phyloP scores from a whole-genome alignment of 2,888 invertebrate genomes.

The Drosophila cognata region DNA sequence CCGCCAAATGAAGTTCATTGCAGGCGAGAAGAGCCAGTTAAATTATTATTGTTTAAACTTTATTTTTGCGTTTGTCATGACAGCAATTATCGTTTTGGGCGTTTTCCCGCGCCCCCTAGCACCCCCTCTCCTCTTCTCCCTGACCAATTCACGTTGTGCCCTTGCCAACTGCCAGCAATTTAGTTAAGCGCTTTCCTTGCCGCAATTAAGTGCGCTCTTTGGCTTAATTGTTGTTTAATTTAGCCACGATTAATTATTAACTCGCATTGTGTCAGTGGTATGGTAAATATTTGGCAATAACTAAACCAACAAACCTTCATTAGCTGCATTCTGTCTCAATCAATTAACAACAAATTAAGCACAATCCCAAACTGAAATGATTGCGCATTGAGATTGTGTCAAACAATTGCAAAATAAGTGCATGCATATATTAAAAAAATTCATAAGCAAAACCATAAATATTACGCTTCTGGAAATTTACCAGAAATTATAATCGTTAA shows the following conservation, averaged over 20 bases:
- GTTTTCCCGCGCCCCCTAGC: neutral
- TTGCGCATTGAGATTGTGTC: neutral
- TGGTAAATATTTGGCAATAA: slow-evolving; percentile 13
- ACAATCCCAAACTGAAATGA: neutral
- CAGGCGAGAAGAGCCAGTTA: slow-evolving; percentile 47
- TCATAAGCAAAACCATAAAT: neutral
- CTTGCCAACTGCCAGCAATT: slow-evolving; percentile 58
- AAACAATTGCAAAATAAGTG: neutral
- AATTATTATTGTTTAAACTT: slow-evolving; percentile 79
- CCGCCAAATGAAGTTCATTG: slow-evolving; percentile 36
- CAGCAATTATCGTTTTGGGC: slow-evolving; percentile 75
- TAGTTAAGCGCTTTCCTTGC: slow-evolving; percentile 46
- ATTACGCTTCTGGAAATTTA: neutral
- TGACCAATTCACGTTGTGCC: slow-evolving; percentile 40
- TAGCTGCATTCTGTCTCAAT: slow-evolving; percentile 30
- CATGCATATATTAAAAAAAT: neutral
- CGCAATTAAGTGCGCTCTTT: slow-evolving; percentile 53
- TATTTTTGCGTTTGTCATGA: slow-evolving; percentile 79
- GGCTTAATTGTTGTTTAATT: slow-evolving; percentile 67
- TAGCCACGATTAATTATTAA: slow-evolving; percentile 42
- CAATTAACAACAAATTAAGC: slow-evolving; percentile 32
- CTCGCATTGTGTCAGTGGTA: slow-evolving; percentile 12
- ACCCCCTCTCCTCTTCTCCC: neutral
- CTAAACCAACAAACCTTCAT: slow-evolving; percentile 11
- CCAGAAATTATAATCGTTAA: neutral